Evolutionary conservation across 2,797 vertebrate species (phyloP), one percentile per base, ranked within the genome.

Genomic region (Scomberomorus guttatus): DNA sequence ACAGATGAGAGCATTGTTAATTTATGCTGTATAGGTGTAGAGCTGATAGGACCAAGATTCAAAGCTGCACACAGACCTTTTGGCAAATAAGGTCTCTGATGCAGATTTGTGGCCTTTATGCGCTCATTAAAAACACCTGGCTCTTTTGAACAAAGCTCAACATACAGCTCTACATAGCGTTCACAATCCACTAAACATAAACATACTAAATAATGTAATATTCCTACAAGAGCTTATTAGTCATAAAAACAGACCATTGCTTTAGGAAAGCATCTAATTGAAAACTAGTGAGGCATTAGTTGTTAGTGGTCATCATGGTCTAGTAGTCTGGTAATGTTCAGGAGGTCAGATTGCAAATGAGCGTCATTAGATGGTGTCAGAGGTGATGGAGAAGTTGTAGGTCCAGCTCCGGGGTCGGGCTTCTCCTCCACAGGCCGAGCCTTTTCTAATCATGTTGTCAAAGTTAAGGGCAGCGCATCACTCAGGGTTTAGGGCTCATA

Each of bases 321-420:
- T 55, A 54, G 51, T 72, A 77, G 86, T 87, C 89, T 91, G 89
- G 83, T 82, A 90, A 90, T 85, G 85, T 87, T 92, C 88, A 80
- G 80, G 79, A 76, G 86, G 92, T 94, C 91, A 90, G 79, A 74
- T 88, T 79, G 90, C 84, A 92, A 95, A 94, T 94, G 89, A 90
- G 90, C 32, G 81, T 93, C 93, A 94, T 95, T 94, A 93, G 84
- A 89, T 51, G 75, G 75, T 94, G 95, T 95, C 94, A 95, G 91
- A 88, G 90, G 92, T 95, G 93, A 95, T 80, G 83, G 90, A 91
- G 89, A 88, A 60, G 82, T 90, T 94, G 85, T 82, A 86, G 88
- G 90, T 91, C 89, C 87, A 82, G 90, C 89, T 93, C 85, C 7
- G 57, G 67, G 90, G 92, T 92, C 82, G 79, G 54, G 71, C 25